These are phyloP conservation scores for Leptothorax acervorum DNA, from an alignment of 2,888 invertebrate species.

Conservation along the genomic window DNA sequence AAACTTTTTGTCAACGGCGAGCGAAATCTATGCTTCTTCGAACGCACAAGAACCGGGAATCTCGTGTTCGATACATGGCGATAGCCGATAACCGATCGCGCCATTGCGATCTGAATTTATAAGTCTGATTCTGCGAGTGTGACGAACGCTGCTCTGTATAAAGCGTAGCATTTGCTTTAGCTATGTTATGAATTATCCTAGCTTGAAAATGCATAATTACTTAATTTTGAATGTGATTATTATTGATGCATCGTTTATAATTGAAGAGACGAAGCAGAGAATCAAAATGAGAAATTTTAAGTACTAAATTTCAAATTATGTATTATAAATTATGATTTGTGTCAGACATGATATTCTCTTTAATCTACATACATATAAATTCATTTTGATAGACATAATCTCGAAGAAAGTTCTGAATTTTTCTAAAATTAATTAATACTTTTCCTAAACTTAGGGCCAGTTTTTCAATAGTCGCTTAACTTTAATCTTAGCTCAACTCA, in stretches of 20 bases:
- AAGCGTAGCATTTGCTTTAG: neutral
- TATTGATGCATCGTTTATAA: neutral
- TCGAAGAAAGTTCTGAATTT: neutral
- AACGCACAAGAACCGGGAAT: conserved; percentile 53
- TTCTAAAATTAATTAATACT: neutral
- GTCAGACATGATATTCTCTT: neutral
- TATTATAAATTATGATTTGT: neutral
- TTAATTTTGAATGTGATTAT: neutral
- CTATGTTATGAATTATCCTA: neutral
- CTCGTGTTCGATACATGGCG: conserved; percentile 58
- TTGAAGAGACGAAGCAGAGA: neutral
- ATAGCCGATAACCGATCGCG: conserved; percentile 43
- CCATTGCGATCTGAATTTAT: conserved; percentile 4
- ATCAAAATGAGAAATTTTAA: conserved; percentile 10
- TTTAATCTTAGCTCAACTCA: too few relatives aligned
- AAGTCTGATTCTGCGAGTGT: neutral
- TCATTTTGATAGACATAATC: neutral
- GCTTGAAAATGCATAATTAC: neutral
- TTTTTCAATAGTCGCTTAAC: too few relatives aligned
- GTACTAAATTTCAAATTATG: neutral
- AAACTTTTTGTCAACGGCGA: conserved; percentile 71
- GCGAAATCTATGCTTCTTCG: conserved; percentile 57
- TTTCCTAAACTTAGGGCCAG: neutral
- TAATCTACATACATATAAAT: neutral
- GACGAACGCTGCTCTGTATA: neutral